Evolutionary conservation across 2,888 invertebrate species (phyloP).

Genomic region (Agrilus biguttatus): DNA sequence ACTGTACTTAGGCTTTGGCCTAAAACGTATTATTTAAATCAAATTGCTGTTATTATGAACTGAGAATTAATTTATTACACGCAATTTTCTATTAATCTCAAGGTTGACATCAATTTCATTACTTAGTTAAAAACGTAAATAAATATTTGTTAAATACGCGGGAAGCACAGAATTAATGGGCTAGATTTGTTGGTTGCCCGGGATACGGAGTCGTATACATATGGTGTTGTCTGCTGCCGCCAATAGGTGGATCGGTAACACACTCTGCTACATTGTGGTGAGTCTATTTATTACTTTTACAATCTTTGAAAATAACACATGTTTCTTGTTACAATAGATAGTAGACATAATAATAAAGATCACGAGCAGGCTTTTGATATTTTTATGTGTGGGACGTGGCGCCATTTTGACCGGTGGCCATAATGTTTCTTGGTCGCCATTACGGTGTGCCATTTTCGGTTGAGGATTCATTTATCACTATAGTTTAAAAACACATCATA

Average conservation of each 20-base stretch:
- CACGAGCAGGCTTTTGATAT: constrained; percentile 8
- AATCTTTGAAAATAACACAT: constrained; percentile 17
- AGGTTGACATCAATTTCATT: too few species aligned
- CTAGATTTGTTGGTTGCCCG: constrained; percentile 29
- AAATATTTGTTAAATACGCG: constrained; percentile 5
- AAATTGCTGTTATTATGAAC: too few species aligned
- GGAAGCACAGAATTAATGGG: constrained; percentile 24
- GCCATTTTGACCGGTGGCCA: constrained; percentile 11
- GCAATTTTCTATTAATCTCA: too few species aligned
- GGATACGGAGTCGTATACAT: constrained; percentile 25
- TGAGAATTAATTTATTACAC: too few species aligned
- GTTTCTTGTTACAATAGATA: constrained; percentile 15
- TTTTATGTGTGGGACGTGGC: constrained; percentile 17
- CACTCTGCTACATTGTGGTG: constrained; percentile 32
- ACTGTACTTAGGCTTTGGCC: too few species aligned
- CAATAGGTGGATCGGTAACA: constrained; percentile 27
- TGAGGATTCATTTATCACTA: too few species aligned
- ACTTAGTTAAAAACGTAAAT: too few species aligned
- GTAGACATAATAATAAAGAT: constrained; percentile 11
- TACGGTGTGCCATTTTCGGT: too few species aligned
- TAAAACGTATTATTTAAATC: too few species aligned
- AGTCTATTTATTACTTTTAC: constrained; percentile 30
- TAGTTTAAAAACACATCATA: too few species aligned
- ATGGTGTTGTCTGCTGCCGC: constrained; percentile 30
- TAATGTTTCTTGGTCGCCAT: background rate